Base-by-base conservation (phyloP, 2,113 vertebrate genomes). In the Pampusana beccarii region DNA sequence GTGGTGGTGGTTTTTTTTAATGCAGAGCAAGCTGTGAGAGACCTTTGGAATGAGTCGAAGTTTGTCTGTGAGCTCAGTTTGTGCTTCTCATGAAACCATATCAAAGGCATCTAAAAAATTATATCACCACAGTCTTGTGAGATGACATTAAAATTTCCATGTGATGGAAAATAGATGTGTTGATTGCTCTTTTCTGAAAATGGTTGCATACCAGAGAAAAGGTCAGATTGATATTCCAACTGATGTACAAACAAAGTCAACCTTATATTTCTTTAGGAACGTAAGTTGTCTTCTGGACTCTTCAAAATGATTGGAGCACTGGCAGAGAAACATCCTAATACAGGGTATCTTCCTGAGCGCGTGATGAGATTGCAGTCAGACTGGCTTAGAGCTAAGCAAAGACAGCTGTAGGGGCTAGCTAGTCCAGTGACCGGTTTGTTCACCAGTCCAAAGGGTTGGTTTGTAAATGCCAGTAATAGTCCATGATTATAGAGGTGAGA, bases 401-500 rank as follows among this genome's bases (percentile, higher is more conserved):
- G 90, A 56, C 70, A 90, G 85, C 25, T 66, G 67, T 17, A 38
- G 79, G 75, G 40, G 67, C 64, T 82, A 20, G 25, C 29, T 64
- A 19, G 83, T 74, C 91, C 56, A 91, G 83, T 51, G 62, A 19
- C 62, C 46, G 72, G 69, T 79, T 94, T 93, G 54, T 93, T 96
- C 78, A 48, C 48, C 51, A 56, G 56, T 84, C 79, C 48, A 78
- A 94, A 89, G 79, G 44, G n/a, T 81, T 87, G 51, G 21, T 70
- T 80, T 54, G 83, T 65, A 94, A 96, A 90, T 69, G 81, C 48
- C 83, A 78, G 42, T 62, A 78, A 86, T 56, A 46, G 31, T 21
- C 72, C 36, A 5, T 83, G 69, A 75, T 93, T 83, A 87, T 77
- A 69, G 85, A 97, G 51, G 75, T 67, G 34, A 75, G 81, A 58